These are phyloP conservation scores for Tethea ocularis DNA, from an alignment of 2,888 invertebrate genomes.

Conservation along the genomic window DNA sequence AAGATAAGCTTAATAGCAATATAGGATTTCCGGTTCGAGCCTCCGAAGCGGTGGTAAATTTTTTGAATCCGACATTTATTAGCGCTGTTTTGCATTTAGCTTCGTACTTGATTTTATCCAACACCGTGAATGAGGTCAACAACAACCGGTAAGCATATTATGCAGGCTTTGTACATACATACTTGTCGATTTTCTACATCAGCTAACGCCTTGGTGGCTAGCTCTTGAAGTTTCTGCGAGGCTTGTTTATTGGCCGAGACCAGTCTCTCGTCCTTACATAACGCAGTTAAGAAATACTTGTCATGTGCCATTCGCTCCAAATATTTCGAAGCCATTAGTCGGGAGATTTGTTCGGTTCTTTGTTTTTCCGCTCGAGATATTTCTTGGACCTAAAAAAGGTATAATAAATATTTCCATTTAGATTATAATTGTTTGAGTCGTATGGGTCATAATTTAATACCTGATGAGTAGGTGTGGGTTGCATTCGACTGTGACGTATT, in stretches of 20 bases:
- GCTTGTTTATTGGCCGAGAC: conserved; percentile 71
- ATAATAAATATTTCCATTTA: conserved; percentile 13
- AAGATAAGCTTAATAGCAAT: conserved; percentile 28
- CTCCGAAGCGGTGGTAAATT: conserved; percentile 21
- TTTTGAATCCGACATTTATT: conserved; percentile 10
- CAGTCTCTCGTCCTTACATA: conserved; percentile 72
- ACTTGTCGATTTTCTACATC: conserved; percentile 75
- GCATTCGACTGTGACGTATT: conserved; percentile 50
- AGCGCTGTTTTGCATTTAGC: conserved; percentile 7
- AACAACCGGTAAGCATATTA: conserved; percentile 1
- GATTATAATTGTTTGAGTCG: conserved; percentile 10
- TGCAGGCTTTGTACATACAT: conserved; percentile 19
- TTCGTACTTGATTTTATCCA: not conserved
- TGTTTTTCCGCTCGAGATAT: conserved; percentile 70
- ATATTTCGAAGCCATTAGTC: conserved; percentile 77
- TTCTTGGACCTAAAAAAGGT: conserved; percentile 64
- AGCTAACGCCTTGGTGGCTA: conserved; percentile 65
- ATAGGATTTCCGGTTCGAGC: conserved; percentile 24
- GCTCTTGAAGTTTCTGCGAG: conserved; percentile 59
- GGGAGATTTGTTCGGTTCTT: conserved; percentile 63
- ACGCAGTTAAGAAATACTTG: conserved; percentile 71
- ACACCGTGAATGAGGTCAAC: conserved; percentile 12
- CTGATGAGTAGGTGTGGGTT: conserved; percentile 53
- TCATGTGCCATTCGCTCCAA: conserved; percentile 79
- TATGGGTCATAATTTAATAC: conserved; percentile 32